A percentile compares a stretch with the other conserved stretches of the same genome.
Conservation (phyloP, 2,113 vertebrate genomes). For the Plestiodon gilberti region DNA sequence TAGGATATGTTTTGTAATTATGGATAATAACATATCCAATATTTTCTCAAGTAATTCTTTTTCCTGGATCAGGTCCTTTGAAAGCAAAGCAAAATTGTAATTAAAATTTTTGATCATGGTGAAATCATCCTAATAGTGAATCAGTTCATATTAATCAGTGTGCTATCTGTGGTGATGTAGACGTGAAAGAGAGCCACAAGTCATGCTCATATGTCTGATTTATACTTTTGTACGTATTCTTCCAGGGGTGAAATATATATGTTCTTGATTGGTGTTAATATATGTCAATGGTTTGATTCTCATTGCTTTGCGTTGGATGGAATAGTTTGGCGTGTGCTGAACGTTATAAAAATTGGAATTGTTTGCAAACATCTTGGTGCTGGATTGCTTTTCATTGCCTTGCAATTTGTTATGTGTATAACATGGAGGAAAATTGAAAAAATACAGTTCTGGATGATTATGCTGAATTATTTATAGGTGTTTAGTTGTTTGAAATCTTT, state of each 20-base stretch:
- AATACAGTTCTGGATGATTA: not conserved
- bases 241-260: not conserved
- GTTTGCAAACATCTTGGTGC: slow-evolving; percentile 20
- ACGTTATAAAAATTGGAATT: slow-evolving; percentile 9
- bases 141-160: not conserved
- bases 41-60: not conserved
- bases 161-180: not conserved
- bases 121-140: not conserved
- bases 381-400: slow-evolving; percentile 6
- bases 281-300: slow-evolving; percentile 17
- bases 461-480: slow-evolving; percentile 7
- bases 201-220: not conserved
- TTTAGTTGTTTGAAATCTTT: slow-evolving; percentile 21
- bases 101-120: not conserved
- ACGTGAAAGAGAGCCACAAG: not conserved
- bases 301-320: slow-evolving; percentile 10
- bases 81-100: not conserved
- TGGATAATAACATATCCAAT: not conserved
- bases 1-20: not conserved
- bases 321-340: not conserved
- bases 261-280: not conserved
- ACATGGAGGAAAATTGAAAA: not conserved
- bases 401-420: slow-evolving; percentile 13
- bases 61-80: not conserved
- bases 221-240: not conserved